phyloP scores from a whole-genome alignment of 2,113 vertebrate species.

The Actinemys pallida region DNA sequence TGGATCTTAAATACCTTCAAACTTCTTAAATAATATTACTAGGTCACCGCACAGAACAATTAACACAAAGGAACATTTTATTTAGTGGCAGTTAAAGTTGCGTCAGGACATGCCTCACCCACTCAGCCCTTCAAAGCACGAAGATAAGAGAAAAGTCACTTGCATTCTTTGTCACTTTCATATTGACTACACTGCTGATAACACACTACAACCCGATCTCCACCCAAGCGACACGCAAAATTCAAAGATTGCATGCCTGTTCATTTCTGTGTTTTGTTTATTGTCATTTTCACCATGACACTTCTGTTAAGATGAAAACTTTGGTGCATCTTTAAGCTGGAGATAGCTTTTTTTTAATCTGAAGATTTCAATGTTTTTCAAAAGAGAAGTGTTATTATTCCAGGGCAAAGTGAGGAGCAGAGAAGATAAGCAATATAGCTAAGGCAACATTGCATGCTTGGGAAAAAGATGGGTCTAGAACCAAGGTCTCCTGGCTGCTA shows the following conservation, averaged over 20 bases:
- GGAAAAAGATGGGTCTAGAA: background rate
- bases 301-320: background rate
- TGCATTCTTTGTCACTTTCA: background rate
- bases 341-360: background rate
- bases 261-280: background rate
- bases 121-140: background rate
- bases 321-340: background rate
- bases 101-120: background rate
- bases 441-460: background rate
- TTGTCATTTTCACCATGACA: background rate
- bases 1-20: accelerated
- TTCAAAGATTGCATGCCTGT: background rate
- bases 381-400: background rate
- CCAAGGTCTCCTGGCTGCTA: background rate
- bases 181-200: background rate
- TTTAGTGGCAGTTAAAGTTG: background rate
- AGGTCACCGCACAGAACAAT: background rate
- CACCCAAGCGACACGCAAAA: background rate
- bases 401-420: background rate
- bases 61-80: accelerated
- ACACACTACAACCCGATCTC: background rate
- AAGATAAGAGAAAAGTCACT: background rate
- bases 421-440: background rate
- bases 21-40: background rate
- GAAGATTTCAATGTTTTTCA: background rate